phyloP scores from a whole-genome alignment of 2,888 invertebrate species.

The Scrobipalpa atriplicella region DNA sequence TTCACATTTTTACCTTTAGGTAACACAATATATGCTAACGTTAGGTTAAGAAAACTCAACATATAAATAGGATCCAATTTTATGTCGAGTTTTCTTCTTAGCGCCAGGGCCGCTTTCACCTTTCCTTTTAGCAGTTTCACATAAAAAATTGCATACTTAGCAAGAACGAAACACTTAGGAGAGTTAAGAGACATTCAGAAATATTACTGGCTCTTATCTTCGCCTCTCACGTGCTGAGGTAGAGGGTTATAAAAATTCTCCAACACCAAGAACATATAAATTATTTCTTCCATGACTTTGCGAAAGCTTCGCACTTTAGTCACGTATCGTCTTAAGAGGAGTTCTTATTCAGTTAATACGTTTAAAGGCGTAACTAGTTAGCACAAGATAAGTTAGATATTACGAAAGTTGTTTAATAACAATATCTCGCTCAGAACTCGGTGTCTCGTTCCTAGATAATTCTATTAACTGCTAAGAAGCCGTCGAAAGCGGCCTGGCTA shows the following conservation, averaged over 20 bases:
- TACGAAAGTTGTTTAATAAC: conserved; percentile 16
- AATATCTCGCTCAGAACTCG: conserved; percentile 10
- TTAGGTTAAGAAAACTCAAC: neutral
- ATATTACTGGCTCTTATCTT: conserved; percentile 16
- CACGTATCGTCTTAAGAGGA: conserved; percentile 30
- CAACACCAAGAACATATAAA: conserved; percentile 33
- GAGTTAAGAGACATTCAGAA: conserved; percentile 19
- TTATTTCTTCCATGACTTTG: conserved; percentile 26
- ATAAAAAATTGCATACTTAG: conserved; percentile 8
- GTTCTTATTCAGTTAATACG: conserved; percentile 33
- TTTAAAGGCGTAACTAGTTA: conserved; percentile 32
- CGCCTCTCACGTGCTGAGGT: conserved; percentile 19
- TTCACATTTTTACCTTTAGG: too few species aligned
- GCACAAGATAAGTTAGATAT: conserved; percentile 14
- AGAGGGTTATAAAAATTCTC: conserved; percentile 27
- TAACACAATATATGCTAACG: too few species aligned
- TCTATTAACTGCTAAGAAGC: conserved; percentile 16
- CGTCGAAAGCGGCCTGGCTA: conserved; percentile 16
- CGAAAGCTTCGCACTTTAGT: conserved; percentile 30
- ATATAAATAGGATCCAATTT: neutral
- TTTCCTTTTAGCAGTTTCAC: conserved; percentile 3
- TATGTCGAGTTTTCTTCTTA: neutral
- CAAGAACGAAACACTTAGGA: conserved; percentile 6
- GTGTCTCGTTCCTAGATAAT: conserved; percentile 11
- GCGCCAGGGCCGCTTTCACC: neutral